These are phyloP conservation scores for Xiphias gladius DNA, from an alignment of 2,113 vertebrate species.

Conservation along the genomic window DNA sequence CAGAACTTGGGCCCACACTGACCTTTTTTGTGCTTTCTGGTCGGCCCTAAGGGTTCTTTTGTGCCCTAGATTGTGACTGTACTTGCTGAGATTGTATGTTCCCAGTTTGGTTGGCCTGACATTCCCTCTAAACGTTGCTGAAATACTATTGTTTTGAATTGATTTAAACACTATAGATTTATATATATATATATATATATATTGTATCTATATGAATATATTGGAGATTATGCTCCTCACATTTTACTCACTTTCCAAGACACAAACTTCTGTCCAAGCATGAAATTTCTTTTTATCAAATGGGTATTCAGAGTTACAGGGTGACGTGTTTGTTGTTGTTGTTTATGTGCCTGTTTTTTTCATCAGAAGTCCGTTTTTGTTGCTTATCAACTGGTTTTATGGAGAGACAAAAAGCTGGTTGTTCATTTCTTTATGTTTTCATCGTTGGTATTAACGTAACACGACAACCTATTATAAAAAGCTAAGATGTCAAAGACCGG, in stretches of 20 bases:
- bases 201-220: too few relatives aligned
- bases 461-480: background rate
- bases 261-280: background rate
- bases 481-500: background rate
- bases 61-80: background rate
- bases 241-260: too few relatives aligned
- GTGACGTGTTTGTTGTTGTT: too few relatives aligned
- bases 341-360: too few relatives aligned
- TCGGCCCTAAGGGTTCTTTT: too few relatives aligned
- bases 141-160: too few relatives aligned
- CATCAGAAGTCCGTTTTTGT: background rate
- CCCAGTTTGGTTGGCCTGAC: background rate
- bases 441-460: background rate
- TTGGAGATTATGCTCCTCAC: background rate
- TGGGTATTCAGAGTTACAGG: background rate
- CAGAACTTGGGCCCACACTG: background rate
- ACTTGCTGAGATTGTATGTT: background rate
- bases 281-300: background rate
- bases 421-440: background rate
- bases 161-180: too few relatives aligned
- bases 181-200: background rate
- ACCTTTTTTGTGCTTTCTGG: background rate
- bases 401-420: background rate
- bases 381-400: background rate
- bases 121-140: background rate